Percentiles rank a stretch among this genome's conserved stretches.
Conservation (phyloP, 2,113 vertebrate genomes). For the Scomber scombrus region DNA sequence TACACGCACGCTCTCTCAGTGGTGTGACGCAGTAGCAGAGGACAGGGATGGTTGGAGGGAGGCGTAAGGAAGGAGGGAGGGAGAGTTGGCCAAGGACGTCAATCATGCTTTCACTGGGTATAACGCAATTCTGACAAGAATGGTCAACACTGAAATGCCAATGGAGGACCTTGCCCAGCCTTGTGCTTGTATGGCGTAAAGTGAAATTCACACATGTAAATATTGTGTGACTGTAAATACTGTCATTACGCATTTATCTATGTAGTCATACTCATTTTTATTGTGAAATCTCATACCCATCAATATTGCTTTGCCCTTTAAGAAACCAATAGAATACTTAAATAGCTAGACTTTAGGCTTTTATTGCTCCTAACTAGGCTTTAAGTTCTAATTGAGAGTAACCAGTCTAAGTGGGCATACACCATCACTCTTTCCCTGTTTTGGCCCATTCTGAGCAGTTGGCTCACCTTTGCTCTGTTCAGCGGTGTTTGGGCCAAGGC, state of each 20-base stretch:
- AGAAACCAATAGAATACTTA: not conserved
- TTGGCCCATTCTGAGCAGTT: constrained; percentile 41
- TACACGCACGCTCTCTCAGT: constrained; percentile 63
- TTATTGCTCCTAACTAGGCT: not conserved
- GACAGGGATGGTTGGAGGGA: constrained; percentile 50
- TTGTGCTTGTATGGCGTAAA: constrained; percentile 8
- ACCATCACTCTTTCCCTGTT: constrained; percentile 44
- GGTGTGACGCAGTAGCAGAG: constrained; percentile 73
- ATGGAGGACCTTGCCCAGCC: constrained; percentile 19
- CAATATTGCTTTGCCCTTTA: not conserved
- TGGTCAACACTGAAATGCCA: constrained; percentile 62
- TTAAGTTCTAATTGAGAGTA: constrained; percentile 14
- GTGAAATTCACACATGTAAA: constrained; percentile 10
- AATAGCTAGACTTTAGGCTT: not conserved
- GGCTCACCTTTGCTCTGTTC: constrained; percentile 72
- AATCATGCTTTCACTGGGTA: constrained; percentile 61
- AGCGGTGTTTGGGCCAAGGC: constrained; percentile 70
- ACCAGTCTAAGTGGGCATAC: not conserved
- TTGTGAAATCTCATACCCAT: not conserved
- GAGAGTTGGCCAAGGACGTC: constrained; percentile 41
- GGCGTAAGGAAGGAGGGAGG: constrained; percentile 21
- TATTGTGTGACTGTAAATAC: not conserved
- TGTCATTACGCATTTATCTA: no score
- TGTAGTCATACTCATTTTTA: not conserved
- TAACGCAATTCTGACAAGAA: constrained; percentile 58